Base-by-base conservation (phyloP, 2,113 vertebrate species). In the Cepphus grylle region DNA sequence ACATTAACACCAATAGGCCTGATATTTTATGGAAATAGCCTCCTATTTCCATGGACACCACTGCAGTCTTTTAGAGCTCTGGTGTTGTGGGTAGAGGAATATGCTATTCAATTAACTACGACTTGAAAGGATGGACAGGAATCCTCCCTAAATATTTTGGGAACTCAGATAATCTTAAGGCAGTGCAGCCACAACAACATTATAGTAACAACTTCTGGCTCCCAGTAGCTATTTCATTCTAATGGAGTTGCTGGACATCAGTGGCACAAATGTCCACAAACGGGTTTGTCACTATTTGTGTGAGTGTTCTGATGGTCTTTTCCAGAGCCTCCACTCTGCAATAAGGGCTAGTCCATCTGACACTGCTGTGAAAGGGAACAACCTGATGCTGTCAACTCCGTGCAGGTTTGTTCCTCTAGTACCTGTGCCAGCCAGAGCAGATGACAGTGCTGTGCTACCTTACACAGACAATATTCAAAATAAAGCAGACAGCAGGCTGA, bases 21-120 rank as follows among this genome's bases (percentile, higher is more conserved):
- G 6, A 43, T 58, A 27, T 45, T 45, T 45, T 45, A 45, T 45
- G 43, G 43, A 45, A 45, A 18, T 45, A 45, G 43, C 17, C 17
- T 45, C 43, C 47, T 82, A 61, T 94, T 92, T 76, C 82, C 84
- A 91, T 86, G 87, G 81, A 95, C 72, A 93, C 72, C 53, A 70
- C 30, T 93, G 81, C 77, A 53, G 69, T 69, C 55, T 77, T 85
- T 86, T 58, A 67, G 62, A 91, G 52, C 58, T 83, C 49, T 69
- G 29, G 22, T 34, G 30, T 25, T 66, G 72, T 69, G 40, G 38
- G 43, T 62, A 89, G 58, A 82, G 8, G 19, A 80, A 77, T 76
- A 55, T 3, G 2, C 15, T 72, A 15, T 59, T 91, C 34, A 67
- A 18, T 80, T 76, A 76, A 43, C 66, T 55, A 50, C 69, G 49